Evolutionary conservation across 2,888 invertebrate species (phyloP).

Genomic region (Melanchra persicariae): DNA sequence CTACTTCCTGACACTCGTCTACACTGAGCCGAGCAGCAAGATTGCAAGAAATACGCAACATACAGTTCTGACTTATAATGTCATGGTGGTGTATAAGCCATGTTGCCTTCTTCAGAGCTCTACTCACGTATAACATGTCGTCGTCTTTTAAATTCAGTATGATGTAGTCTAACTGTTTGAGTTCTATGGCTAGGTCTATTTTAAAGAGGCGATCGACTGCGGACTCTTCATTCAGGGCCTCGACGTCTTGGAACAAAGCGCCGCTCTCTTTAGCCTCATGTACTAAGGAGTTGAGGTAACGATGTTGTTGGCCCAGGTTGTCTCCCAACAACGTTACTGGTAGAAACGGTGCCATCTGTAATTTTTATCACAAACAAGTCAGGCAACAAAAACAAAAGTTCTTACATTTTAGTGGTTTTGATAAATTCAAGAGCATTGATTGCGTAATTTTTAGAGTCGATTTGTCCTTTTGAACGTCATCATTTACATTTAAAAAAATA

Average conservation of each 20-base stretch:
- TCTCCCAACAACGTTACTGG: constrained; percentile 73
- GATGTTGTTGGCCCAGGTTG: constrained; percentile 76
- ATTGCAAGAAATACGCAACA: constrained; percentile 71
- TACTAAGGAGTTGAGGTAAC: constrained; percentile 73
- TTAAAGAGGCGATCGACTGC: constrained; percentile 79
- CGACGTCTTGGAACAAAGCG: constrained; percentile 52
- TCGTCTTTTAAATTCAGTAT: constrained; percentile 76
- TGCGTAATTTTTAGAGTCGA: no score
- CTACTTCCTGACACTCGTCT: constrained; percentile 74
- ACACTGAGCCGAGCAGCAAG: constrained; percentile 71
- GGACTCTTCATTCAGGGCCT: constrained; percentile 67
- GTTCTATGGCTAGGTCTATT: constrained; percentile 79
- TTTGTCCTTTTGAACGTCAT: no score
- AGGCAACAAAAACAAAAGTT: no score
- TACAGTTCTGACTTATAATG: constrained; percentile 80
- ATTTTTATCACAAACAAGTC: no score
- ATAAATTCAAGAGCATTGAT: no score
- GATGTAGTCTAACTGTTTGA: constrained; percentile 76
- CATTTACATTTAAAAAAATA: no score
- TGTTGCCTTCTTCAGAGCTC: constrained; percentile 77
- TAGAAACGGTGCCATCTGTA: constrained; percentile 68
- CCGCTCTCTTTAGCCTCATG: constrained; percentile 49
- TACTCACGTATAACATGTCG: constrained; percentile 80
- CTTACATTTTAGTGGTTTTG: no score
- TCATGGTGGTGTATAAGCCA: constrained; percentile 77